A percentile compares a stretch with the other conserved stretches of the same genome.
Conservation (phyloP, 2,797 vertebrate species). For the Notamacropus eugenii region DNA sequence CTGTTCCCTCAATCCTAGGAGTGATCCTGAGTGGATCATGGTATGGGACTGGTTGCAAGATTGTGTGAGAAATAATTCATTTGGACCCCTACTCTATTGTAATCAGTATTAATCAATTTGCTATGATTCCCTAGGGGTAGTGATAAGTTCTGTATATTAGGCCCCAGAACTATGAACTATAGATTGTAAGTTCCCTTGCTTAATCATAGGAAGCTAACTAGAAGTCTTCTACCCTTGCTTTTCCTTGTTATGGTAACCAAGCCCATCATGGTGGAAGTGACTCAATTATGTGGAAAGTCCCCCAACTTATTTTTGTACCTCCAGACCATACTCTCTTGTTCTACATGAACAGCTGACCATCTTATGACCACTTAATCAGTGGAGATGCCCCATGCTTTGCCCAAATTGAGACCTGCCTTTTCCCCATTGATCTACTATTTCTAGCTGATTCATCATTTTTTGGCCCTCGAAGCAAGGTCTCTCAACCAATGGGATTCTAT, state of each 20-base stretch:
- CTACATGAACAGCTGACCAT: background rate
- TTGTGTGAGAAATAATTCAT: background rate
- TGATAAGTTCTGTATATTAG: background rate
- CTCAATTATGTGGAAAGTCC: background rate
- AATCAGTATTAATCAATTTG: background rate
- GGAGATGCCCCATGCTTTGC: background rate
- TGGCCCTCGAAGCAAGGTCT: background rate
- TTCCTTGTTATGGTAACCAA: background rate
- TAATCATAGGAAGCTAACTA: background rate
- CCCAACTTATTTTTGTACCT: background rate
- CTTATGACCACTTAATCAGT: background rate
- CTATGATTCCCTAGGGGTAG: background rate
- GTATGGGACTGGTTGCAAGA: background rate
- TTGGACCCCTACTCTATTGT: background rate
- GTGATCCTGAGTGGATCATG: background rate
- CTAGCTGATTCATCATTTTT: background rate
- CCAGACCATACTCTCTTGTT: background rate
- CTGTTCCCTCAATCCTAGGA: background rate
- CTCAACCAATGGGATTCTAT: background rate
- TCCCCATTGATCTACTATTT: background rate
- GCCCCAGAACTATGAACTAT: background rate
- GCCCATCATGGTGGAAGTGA: background rate
- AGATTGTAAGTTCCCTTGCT: background rate
- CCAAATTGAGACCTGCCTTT: background rate
- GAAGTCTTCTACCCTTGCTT: background rate